Evolutionary conservation across 2,888 invertebrate species (phyloP), one percentile per base, ranked within the genome.

Genomic region (Plebejus argus): DNA sequence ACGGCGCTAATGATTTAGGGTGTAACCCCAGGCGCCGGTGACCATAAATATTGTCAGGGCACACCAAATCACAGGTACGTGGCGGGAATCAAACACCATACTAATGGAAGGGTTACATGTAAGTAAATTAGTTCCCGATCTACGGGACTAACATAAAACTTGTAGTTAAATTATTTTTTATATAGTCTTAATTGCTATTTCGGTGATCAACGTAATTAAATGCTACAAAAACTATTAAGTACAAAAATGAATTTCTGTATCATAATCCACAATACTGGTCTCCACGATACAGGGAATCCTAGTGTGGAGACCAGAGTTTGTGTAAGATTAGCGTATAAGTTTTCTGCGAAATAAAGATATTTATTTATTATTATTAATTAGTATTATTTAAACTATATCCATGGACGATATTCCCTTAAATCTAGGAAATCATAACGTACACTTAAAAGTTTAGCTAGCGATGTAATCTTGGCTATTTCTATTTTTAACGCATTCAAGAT

Each of bases 1-100:
- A 82, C 85, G 83, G 84, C 85, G 84, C 84, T 85, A 85, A 86
- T 88, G 88, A 88, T 89, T 89, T 88, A 87, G 79, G 80, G 79
- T 74, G 85, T 83, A 83, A 84, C 82, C 84, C 81, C 80, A 53
- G 78, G 77, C 78, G 61, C 78, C 81, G 77, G 74, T 79, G 81
- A 80, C 79, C 80, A 78, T 82, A 81, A 80, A 82, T 81, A 79
- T 79, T 78, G 79, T 77, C 76, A 72, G 74, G 61, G 75, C 70
- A 70, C 78, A 78, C 80, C 78, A 79, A 80, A 78, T 79, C 79
- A 78, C 79, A 78, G 39, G 77, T 76, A 78, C 76, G 74, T 66
- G 76, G 45, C 33, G 74, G 20, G 74, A 53, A 49, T 74, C 74
- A 72, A 72, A 72, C 45, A 28, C 53, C 15, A 66, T 15, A 33